These are phyloP conservation scores for Bombus superbus DNA, from an alignment of 1,140 invertebrate species.

Conservation along the genomic window DNA sequence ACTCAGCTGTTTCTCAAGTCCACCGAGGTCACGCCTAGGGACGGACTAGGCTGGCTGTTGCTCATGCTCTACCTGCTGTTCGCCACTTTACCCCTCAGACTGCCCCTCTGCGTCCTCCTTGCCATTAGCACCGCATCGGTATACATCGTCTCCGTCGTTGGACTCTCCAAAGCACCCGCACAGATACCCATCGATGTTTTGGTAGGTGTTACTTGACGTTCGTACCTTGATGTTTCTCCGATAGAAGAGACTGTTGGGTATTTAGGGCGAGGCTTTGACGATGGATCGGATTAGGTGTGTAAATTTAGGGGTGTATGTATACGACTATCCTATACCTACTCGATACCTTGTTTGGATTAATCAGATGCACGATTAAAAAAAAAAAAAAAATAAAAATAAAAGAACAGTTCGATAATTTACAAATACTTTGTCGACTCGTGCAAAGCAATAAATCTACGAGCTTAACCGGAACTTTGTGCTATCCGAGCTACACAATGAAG, in stretches of 20 bases:
- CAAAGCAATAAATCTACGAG: background rate
- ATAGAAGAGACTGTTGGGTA: background rate
- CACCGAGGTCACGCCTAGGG: conserved; percentile 82
- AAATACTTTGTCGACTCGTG: no score
- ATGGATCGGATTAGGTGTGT: background rate
- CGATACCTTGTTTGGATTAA: no score
- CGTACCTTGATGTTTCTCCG: background rate
- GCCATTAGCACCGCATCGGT: conserved; percentile 84
- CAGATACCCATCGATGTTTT: conserved; percentile 82
- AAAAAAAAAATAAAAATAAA: background rate
- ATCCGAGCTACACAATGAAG: background rate
- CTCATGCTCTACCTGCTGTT: conserved; percentile 93
- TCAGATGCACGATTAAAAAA: background rate
- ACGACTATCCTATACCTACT: no score
- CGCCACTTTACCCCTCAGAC: conserved; percentile 90
- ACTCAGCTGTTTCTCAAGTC: conserved; percentile 83
- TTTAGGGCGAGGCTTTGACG: background rate
- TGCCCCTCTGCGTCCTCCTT: conserved; percentile 86
- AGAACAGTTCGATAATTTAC: no score
- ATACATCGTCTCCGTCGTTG: conserved; percentile 84
- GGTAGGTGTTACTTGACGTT: conserved; percentile 78
- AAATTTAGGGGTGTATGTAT: background rate
- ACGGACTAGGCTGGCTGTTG: conserved; percentile 90
- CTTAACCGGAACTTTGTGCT: background rate
- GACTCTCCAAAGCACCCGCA: conserved; percentile 77